Percentiles rank a stretch among this genome's conserved stretches.
Conservation (phyloP, 2,888 invertebrate species). For the Ctena decussata region DNA sequence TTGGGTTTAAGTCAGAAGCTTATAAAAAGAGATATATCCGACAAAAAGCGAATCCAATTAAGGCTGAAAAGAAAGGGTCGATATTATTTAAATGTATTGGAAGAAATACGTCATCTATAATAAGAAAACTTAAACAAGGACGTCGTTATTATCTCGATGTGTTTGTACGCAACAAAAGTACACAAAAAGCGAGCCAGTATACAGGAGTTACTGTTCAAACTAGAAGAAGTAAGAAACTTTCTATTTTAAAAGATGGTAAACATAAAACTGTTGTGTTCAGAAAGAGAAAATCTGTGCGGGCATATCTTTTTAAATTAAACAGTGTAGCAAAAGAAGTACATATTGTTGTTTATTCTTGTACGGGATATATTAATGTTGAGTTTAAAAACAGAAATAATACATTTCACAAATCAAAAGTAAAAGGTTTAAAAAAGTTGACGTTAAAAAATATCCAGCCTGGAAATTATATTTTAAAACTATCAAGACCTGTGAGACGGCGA, state of each 20-base stretch:
- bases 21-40: slow-evolving; percentile 57
- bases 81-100: slow-evolving; percentile 88
- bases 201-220: slow-evolving; percentile 84
- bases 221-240: slow-evolving; percentile 61
- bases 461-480: slow-evolving; percentile 69
- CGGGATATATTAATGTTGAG: slow-evolving; percentile 70
- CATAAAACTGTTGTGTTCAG: slow-evolving; percentile 69
- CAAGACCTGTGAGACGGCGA: slow-evolving; percentile 64
- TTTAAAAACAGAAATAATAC: slow-evolving; percentile 66
- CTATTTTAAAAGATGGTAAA: slow-evolving; percentile 74
- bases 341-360: slow-evolving; percentile 71
- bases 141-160: slow-evolving; percentile 89
- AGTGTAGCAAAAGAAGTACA: slow-evolving; percentile 57
- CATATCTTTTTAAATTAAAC: slow-evolving; percentile 67
- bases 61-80: slow-evolving; percentile 72
- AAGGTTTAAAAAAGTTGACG: slow-evolving; percentile 66
- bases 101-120: slow-evolving; percentile 88
- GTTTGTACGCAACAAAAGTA: slow-evolving; percentile 88
- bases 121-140: slow-evolving; percentile 87
- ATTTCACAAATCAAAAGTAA: slow-evolving; percentile 68
- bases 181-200: slow-evolving; percentile 88
- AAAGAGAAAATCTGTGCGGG: slow-evolving; percentile 54
- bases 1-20: slow-evolving; percentile 82
- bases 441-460: slow-evolving; percentile 72
- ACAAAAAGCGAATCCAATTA: slow-evolving; percentile 73